These are phyloP conservation scores for Erynnis tages DNA, from an alignment of 2,888 invertebrate species.

Conservation along the genomic window DNA sequence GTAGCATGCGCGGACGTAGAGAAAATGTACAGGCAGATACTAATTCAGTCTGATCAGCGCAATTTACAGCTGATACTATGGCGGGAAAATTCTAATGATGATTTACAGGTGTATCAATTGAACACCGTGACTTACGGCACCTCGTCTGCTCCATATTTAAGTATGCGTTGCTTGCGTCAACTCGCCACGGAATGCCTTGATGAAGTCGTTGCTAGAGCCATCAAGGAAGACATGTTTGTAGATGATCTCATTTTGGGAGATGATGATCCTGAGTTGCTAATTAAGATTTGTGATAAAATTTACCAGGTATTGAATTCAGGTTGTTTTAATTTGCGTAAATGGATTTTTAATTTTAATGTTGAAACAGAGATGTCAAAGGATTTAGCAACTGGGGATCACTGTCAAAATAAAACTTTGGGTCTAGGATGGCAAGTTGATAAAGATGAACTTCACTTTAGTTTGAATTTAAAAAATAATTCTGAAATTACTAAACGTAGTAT, in stretches of 20 bases:
- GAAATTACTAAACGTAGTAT: not conserved
- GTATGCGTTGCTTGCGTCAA: slow-evolving; percentile 32
- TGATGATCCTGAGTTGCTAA: slow-evolving; percentile 9
- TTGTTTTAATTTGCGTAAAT: not conserved
- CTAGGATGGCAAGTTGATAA: not conserved
- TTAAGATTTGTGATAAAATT: not conserved
- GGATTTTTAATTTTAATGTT: not conserved
- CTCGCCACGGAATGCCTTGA: slow-evolving; percentile 33
- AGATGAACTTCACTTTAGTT: not conserved
- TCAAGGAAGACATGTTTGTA: slow-evolving; percentile 31
- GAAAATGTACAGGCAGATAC: slow-evolving; percentile 33
- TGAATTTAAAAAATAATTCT: not conserved
- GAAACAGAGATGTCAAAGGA: not conserved
- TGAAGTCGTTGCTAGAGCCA: slow-evolving; percentile 28
- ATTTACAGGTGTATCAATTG: slow-evolving; percentile 30
- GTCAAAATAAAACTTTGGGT: not conserved
- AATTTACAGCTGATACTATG: slow-evolving; percentile 14
- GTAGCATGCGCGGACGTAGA: slow-evolving; percentile 38
- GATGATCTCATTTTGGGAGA: slow-evolving; percentile 34
- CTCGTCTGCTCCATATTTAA: slow-evolving; percentile 34
- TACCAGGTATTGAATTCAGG: not conserved
- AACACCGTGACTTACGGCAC: slow-evolving; percentile 39
- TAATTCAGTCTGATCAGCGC: slow-evolving; percentile 20
- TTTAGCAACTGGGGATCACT: not conserved
- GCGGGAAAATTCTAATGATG: slow-evolving; percentile 26